Evolutionary conservation across 2,888 invertebrate species (phyloP), one percentile per base, ranked within the genome.

Genomic region (Carcina quercana): DNA sequence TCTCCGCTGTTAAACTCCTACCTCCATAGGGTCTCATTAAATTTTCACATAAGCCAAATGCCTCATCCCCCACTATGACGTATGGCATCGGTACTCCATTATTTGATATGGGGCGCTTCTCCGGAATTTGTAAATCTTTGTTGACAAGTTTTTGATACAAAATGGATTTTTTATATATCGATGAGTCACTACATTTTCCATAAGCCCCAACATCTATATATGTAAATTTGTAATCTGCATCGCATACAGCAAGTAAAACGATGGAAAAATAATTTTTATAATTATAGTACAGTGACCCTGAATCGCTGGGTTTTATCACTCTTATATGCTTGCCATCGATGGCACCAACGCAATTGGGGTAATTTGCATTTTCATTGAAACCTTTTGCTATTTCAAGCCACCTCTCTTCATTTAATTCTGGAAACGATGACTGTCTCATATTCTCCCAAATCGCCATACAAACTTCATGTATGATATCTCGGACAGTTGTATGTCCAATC

Each of bases 221-320:
- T 12, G 34, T 40, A 39, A 52, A 52, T 15, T 40, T 42, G 30
- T 50, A 49, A 40, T 54, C 34, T 28, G 43, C 43, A 36, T 47
- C 46, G 31, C 36, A 33, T 38, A 45, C 24, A 27, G 48, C 47
- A 26, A 54, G 32, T 28, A 56, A 38, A 25, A 54, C 47, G 24
- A 49, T 45, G 17, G 50, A 52, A 38, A 43, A 48, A 42, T 35
- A 46, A n/a, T 46, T 33, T 40, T 50, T 50, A 30, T 51, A 46
- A 37, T 45, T 49, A 34, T 36, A 45, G 27, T 44, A 43, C 4
- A 43, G 35, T 39, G 53, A 49, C 10, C 45, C 48, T 32, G 35
- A 37, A 28, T 40, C 12, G 15, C 14, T 33, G 14, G 46, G 47
- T 37, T 44, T 38, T 36, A 37, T 42, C 14, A 51, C 33, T 40